Base-by-base conservation (phyloP, 2,888 invertebrate genomes). In the Limnephilus auricula region DNA sequence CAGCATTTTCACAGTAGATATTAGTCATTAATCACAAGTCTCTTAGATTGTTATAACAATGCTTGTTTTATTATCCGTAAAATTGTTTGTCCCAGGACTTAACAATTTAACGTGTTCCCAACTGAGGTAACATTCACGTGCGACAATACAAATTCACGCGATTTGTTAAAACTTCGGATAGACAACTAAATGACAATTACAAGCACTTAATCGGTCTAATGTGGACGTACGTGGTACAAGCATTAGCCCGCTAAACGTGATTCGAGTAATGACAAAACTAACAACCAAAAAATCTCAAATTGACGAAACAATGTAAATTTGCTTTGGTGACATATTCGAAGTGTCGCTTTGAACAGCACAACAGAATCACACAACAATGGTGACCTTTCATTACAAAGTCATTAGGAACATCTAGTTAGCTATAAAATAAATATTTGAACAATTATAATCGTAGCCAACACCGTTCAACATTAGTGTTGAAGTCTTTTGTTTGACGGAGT, bases 331-430 rank as follows among this genome's bases (percentile, higher is more conserved):
- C 89, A 89, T 89, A 89, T 78, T 34, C 40, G n/a, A 79, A 79
- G 85, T 85, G 85, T 40, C n/a, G 85, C 25, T 37, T 85, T 85
- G 40, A 85, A 85, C 85, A 30, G 45, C 85, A 40, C 37, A 40
- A 85, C 85, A 40, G 40, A 82, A 82, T 34, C 34, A 85, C 30
- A 85, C 85, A 85, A 89, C 89, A 89, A 89, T 79, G 79, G 79
- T 45, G 82, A 82, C 89, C 40, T 89, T 89, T 89, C 89, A 89
- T 89, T 89, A 89, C 89, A 79, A 79, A 89, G 31, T 82, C 89
- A 89, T 89, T 89, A 89, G 79, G 80, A n/a, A 82, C 89, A 79
- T 32, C 79, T 89, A 82, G 89, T 89, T 89, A 89, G 89, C 50
- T 45, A 40, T 89, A 37, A 50, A 89, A 82, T 82, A 89, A 89